These are phyloP conservation scores for Heliornis fulica DNA, from an alignment of 2,113 vertebrate genomes.

Conservation along the genomic window DNA sequence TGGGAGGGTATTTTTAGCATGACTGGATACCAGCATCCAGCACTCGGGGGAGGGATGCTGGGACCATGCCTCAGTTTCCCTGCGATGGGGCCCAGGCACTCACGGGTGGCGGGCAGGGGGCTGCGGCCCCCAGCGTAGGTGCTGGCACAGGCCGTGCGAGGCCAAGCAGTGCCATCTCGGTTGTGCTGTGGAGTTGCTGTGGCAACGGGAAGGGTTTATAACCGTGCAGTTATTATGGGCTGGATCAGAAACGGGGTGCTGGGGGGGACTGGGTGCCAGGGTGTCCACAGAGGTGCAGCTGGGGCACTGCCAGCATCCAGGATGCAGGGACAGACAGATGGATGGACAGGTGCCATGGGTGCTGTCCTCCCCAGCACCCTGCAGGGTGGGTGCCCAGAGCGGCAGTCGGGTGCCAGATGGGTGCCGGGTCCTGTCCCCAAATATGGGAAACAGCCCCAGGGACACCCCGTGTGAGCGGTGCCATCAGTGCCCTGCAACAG, in stretches of 20 bases:
- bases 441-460: no score
- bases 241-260: neutral
- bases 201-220: neutral
- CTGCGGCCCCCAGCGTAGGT: fast-evolving
- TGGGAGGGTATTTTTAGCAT: neutral
- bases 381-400: neutral
- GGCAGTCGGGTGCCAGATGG: neutral
- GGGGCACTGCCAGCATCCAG: neutral
- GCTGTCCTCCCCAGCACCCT: fast-evolving
- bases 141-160: neutral
- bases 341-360: neutral
- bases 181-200: neutral
- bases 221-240: neutral
- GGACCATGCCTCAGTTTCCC: neutral
- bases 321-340: neutral
- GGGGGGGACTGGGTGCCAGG: neutral
- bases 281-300: neutral
- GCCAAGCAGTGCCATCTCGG: neutral
- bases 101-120: neutral
- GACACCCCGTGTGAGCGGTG: fast-evolving
- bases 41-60: fast-evolving
- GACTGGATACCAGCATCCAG: neutral
- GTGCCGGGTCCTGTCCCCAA: fast-evolving
- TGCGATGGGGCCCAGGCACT: fast-evolving
- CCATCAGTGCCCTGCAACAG: fast-evolving